Evolutionary conservation across 2,113 vertebrate species (phyloP), one percentile per base, ranked within the genome.

Genomic region (Condylura cristata): DNA sequence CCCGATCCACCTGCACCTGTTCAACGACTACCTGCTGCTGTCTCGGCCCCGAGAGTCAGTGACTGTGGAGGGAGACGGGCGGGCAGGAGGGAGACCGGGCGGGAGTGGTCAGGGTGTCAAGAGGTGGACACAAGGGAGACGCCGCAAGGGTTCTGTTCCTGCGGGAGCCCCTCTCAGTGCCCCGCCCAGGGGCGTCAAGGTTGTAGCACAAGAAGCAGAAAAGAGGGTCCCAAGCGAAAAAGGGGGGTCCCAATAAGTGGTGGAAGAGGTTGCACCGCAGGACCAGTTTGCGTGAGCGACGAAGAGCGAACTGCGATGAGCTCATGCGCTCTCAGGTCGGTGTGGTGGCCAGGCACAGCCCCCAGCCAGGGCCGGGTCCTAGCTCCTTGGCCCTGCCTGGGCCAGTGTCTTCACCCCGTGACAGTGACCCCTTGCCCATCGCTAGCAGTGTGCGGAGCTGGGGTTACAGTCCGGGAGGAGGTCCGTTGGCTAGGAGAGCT

Each of bases 11-110:
- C 95, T 99, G 82, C 99, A 99, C 91, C 99, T 99, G 86, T 99
- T 99, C 97, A 99, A 99, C 41, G 99, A 99, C 98, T 99, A 99
- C 87, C 97, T 99, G 97, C 97, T 99, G 86, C 95, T 99, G 68
- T 99, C 99, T 6, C 98, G 99, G 84, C 99, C 98, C 82, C 99
- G 99, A 98, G 99, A 99, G 99, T 99, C 96, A 98, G 98, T 98
- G 89, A 61, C 60, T 26, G 63, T 71, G 17, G 20, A 10, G 66
- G 93, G 80, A 61, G 79, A 65, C 75, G 2, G 2, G 58, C 41
- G 34, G 16, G 1, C 5, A 4, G 8, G 16, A 46, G 20, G 80
- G 61, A 65, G n/a, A 12, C 1, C 20, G 82, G 79, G 76, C n/a
- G n/a, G n/a, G n/a, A n/a, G n/a, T n/a, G n/a, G n/a, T n/a, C n/a